Evolutionary conservation across 1,140 invertebrate genomes (phyloP).

Genomic region (Heliothis subflexa): DNA sequence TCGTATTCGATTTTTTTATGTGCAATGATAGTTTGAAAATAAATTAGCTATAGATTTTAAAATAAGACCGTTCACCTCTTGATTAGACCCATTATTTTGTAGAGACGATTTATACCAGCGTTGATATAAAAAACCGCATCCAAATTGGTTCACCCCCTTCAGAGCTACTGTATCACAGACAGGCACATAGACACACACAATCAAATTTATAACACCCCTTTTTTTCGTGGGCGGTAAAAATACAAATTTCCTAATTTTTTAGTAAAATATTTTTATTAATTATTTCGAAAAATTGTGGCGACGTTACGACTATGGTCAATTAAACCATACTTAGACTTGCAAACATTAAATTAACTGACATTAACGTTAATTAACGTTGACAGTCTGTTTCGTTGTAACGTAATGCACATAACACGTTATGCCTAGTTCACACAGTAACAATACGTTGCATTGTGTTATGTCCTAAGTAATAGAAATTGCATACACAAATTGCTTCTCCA

Average conservation of each 20-base stretch:
- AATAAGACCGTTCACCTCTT: no score
- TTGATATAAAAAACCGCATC: no score
- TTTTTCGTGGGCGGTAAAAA: no score
- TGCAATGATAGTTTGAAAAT: neutral
- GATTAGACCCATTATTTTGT: no score
- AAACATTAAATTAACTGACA: conserved; percentile 23
- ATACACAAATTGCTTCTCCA: neutral
- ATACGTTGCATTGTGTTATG: conserved; percentile 19
- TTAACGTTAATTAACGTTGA: conserved; percentile 5
- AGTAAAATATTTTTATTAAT: no score
- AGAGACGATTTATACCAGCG: no score
- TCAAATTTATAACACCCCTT: no score
- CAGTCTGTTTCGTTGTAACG: conserved; percentile 13
- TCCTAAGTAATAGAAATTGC: neutral
- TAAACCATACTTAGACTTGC: conserved; percentile 23
- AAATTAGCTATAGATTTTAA: no score
- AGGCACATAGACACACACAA: no score
- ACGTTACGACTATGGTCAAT: neutral
- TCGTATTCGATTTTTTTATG: neutral
- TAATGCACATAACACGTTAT: conserved; percentile 7
- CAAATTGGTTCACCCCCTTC: no score
- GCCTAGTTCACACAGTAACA: conserved; percentile 28
- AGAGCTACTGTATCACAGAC: no score
- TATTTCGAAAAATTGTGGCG: neutral
- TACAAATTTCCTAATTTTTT: no score